Conservation (phyloP, 2,113 vertebrate species). For the Suncus etruscus region DNA sequence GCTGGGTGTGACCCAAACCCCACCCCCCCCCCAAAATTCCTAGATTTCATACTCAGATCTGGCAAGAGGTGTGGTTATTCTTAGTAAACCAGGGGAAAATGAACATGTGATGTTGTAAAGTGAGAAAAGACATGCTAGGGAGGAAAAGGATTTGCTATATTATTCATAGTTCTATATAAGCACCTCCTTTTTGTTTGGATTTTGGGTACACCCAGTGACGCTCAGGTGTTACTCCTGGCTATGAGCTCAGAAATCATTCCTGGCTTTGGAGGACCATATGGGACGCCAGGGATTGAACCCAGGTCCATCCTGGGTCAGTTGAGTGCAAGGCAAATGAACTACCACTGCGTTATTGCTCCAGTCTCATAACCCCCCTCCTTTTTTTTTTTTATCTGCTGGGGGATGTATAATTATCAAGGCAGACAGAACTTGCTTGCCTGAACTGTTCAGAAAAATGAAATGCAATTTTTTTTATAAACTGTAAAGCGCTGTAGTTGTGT, state of each 20-base stretch:
- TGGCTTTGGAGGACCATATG: too few relatives aligned
- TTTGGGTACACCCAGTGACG: too few relatives aligned
- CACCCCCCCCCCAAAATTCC: background rate
- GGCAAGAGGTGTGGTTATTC: constrained; percentile 35
- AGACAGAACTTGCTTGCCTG: constrained; percentile 31
- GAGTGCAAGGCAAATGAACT: too few relatives aligned
- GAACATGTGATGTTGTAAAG: constrained; percentile 12
- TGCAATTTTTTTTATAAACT: constrained; percentile 48
- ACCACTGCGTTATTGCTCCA: too few relatives aligned
- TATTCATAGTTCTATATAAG: background rate
- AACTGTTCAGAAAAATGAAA: constrained; percentile 23
- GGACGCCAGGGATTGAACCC: too few relatives aligned
- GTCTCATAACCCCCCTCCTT: too few relatives aligned
- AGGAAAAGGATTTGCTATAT: background rate
- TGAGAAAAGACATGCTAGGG: constrained; percentile 5
- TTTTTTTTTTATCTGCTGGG: background rate
- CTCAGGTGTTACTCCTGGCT: too few relatives aligned
- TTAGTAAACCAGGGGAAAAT: constrained; percentile 40
- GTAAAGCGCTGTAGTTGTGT: background rate
- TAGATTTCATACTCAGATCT: constrained; percentile 37
- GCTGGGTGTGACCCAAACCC: too few relatives aligned
- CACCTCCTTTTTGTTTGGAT: too few relatives aligned
- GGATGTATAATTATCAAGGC: background rate
- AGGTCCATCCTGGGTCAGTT: too few relatives aligned
- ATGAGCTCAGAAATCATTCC: too few relatives aligned